Evolutionary conservation across 2,113 vertebrate species (phyloP), one percentile per base, ranked within the genome.

Genomic region (Archilochus colubris): DNA sequence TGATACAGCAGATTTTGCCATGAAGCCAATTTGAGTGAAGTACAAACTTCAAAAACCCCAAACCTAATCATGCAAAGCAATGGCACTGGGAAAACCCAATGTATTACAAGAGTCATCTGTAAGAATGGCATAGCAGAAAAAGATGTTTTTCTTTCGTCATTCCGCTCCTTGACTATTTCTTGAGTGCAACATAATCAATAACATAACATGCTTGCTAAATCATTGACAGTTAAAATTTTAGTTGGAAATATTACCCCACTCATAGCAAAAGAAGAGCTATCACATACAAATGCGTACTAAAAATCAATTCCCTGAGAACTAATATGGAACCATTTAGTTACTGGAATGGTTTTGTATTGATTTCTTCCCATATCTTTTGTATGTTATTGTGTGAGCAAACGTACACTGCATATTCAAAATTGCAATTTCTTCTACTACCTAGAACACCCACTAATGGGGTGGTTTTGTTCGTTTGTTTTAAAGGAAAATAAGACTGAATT

Each of bases 271-370:
- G 13, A 62, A 7, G n/a, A 54, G 57, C 53, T 75, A n/a, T 86
- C 76, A 63, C 16, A 74, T n/a, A 57, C 62, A 57, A 81, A 84
- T 36, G 14, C n/a, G 55, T 74, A 76, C 33, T 77, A 54, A 88
- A 94, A 94, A 89, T 50, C 73, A 44, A 86, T 75, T 58, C 44
- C 17, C 64, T 88, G 80, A 70, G 63, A 88, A 81, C 76, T 81
- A 90, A 78, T 4, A 78, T 80, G 75, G 59, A 87, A 64, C 63
- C 38, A 78, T 94, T 80, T 64, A 67, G 51, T 75, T 81, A 81
- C 69, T 8, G 27, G 27, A 91, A 95, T 36, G 23, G 28, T 36
- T 94, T 55, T 87, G 57, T 64, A 95, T 50, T 4, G 88, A 94
- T 89, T 78, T 86, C 72, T 85, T 67, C 53, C 48, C 24, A 77